A percentile compares a stretch with the other conserved stretches of the same genome.
Evolutionary conservation across 2,888 invertebrate genomes (phyloP).

Genomic region (Crossocerus cetratus): DNA sequence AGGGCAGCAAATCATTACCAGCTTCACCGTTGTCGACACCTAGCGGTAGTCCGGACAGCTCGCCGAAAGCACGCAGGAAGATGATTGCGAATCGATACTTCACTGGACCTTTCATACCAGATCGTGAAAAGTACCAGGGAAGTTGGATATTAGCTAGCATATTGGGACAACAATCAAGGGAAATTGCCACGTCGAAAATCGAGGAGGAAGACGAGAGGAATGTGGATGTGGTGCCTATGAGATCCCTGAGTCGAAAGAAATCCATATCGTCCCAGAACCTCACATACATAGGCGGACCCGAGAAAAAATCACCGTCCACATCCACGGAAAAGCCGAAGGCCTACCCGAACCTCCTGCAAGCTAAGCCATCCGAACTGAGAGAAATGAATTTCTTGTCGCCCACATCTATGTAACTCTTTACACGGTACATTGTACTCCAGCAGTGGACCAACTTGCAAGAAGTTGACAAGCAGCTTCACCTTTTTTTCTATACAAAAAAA

Average conservation of each 20-base stretch:
- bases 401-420: slow-evolving; percentile 84
- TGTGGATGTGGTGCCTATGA: slow-evolving; percentile 52
- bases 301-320: slow-evolving; percentile 57
- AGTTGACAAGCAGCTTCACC: not conserved
- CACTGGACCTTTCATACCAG: slow-evolving; percentile 77
- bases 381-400: slow-evolving; percentile 94
- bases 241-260: slow-evolving; percentile 73
- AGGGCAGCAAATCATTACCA: slow-evolving; percentile 85
- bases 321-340: slow-evolving; percentile 63
- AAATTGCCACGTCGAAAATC: slow-evolving; percentile 80
- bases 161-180: slow-evolving; percentile 82
- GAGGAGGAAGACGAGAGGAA: slow-evolving; percentile 79
- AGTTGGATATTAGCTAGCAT: slow-evolving; percentile 84
- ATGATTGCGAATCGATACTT: slow-evolving; percentile 81
- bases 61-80: slow-evolving; percentile 79
- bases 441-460: not conserved
- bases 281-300: slow-evolving; percentile 68
- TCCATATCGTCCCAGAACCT: slow-evolving; percentile 75
- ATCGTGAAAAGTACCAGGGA: slow-evolving; percentile 76
- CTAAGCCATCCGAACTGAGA: slow-evolving; percentile 85
- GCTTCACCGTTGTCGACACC: slow-evolving; percentile 84
- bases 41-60: slow-evolving; percentile 79
- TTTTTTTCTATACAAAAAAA: not conserved
- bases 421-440: not conserved
- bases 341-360: slow-evolving; percentile 73